A percentile compares a stretch with the other conserved stretches of the same genome.
Conservation (phyloP, 2,888 invertebrate genomes). For the Monochamus alternatus region DNA sequence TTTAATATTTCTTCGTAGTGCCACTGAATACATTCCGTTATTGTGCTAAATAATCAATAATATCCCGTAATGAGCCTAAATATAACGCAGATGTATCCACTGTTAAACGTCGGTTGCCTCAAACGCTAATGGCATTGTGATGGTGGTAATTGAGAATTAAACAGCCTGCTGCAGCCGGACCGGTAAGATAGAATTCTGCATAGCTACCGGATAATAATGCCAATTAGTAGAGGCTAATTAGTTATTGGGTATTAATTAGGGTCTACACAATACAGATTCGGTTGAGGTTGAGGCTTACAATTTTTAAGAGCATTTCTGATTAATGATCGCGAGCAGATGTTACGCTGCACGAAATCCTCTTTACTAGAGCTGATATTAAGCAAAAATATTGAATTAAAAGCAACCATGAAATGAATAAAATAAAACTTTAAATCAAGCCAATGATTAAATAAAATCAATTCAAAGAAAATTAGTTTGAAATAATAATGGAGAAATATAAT, state of each 20-base stretch:
- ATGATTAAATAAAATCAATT: no score
- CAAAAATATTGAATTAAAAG: no score
- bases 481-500: no score
- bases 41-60: background rate
- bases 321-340: slow-evolving; percentile 1
- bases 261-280: background rate
- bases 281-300: background rate
- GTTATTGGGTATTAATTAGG: slow-evolving; percentile 20
- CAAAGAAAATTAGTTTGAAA: no score
- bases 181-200: slow-evolving; percentile 14
- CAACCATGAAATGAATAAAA: no score
- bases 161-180: slow-evolving; percentile 4
- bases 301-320: background rate
- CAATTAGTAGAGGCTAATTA: slow-evolving; percentile 17
- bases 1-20: no score
- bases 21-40: background rate
- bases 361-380: no score
- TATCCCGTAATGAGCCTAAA: no score
- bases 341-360: no score
- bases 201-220: slow-evolving; percentile 14
- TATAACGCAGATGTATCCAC: background rate
- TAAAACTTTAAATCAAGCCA: no score
- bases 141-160: slow-evolving; percentile 28
- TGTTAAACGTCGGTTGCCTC: background rate
- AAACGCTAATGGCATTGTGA: slow-evolving; percentile 19